Base-by-base conservation (phyloP, 1,140 invertebrate species). In the Drosophila trapezifrons region DNA sequence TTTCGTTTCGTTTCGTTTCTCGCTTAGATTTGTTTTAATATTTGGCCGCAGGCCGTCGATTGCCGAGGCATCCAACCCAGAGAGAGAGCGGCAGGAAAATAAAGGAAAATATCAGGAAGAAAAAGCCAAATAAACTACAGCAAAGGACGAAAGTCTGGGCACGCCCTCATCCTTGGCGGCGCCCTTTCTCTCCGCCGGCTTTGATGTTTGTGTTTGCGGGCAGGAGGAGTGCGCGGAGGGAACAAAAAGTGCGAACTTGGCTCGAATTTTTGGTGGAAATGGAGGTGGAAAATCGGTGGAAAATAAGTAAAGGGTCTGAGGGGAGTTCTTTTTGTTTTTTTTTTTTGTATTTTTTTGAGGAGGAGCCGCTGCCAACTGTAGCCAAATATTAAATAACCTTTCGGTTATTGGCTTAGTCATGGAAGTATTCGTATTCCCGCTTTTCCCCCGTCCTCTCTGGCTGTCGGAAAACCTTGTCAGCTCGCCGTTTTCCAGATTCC, bases 321-420 rank as follows among this genome's bases (percentile, higher is more conserved):
- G 27, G 10, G 12, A 56, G 18, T 51, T 49, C 9, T 52, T 58
- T 58, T 12, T 49, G n/a, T 12, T 18, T 51, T 51, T 51, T 29
- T 12, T n/a, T 17, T 6, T 25, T 25, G 6, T 27, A n/a, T 9
- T 22, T 51, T 32, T 56, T 15, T 18, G 13, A 42, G 55, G 25
- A 40, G 18, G 45, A 25, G 35, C 40, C 66, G 59, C 71, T 78
- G 60, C 60, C 60, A 87, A 89, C 51, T 52, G 76, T 80, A 77
- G 81, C 73, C 76, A 87, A 89, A 87, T 87, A 87, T 87, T 87
- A 90, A 87, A 87, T 87, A 87, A 87, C 84, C 84, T 87, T 87
- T 87, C 71, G 84, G 78, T 89, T 87, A 87, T 87, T 87, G 83
- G 83, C 83, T 86, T 79, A 87, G 82, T 81, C 76, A 62, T 76